Evolutionary conservation across 2,113 vertebrate species (phyloP).

Genomic region (Melanerpes aurifrons): DNA sequence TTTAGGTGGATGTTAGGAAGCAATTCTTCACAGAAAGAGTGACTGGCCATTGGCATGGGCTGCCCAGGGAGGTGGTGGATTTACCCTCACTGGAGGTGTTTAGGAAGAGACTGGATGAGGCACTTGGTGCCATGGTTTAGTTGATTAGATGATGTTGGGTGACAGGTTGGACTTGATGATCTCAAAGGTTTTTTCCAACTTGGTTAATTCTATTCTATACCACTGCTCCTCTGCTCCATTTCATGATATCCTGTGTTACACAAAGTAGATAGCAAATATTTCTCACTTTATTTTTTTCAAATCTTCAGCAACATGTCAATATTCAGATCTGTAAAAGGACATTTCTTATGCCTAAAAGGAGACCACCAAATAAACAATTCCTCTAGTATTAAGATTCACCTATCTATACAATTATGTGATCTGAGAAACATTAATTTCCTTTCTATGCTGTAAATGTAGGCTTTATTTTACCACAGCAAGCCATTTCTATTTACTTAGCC

Average conservation of each 20-base stretch:
- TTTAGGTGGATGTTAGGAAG: too few species aligned
- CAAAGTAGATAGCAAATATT: constrained; percentile 27
- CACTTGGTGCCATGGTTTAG: too few species aligned
- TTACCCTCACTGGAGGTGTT: too few species aligned
- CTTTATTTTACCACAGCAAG: background rate
- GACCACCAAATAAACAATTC: background rate
- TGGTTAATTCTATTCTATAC: too few species aligned
- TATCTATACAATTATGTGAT: background rate
- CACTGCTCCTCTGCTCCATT: background rate
- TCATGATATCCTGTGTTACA: background rate
- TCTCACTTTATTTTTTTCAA: background rate
- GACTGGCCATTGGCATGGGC: too few species aligned
- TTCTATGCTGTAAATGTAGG: background rate
- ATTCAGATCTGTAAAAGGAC: background rate
- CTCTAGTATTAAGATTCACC: background rate
- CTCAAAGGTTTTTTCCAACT: too few species aligned
- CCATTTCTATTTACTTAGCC: background rate
- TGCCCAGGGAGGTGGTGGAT: too few species aligned
- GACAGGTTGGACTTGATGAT: too few species aligned
- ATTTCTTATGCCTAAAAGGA: background rate
- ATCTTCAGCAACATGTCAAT: background rate
- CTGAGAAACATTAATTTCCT: background rate
- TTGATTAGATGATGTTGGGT: too few species aligned
- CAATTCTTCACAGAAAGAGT: too few species aligned
- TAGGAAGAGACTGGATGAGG: too few species aligned